Base-by-base conservation (phyloP, 1,140 invertebrate genomes). In the Thereuonema tuberculata region DNA sequence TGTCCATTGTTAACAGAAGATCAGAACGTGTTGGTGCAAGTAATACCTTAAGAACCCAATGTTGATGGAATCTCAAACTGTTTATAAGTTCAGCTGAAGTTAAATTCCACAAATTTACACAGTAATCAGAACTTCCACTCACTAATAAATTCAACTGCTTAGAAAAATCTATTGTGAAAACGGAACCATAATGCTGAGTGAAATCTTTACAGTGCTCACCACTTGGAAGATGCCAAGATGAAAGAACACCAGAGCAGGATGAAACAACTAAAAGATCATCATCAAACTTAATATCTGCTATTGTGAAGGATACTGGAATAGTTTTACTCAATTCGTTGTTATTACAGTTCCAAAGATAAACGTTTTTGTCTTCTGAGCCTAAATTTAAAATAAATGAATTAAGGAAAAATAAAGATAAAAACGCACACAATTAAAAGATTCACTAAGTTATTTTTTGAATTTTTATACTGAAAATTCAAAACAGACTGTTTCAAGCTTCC, bases 141-240 rank as follows among this genome's bases (percentile, higher is more conserved):
- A 68, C 60, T 56, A 77, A 59, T 14, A 76, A 56, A 25, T 75
- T 73, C 27, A 75, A 61, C 2, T 73, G 73, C 25, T 70, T 70
- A 2, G 72, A 75, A 64, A 75, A 76, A 61, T 68, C 66, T 62
- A 74, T 73, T 15, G 68, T 69, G 63, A 75, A 75, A 0, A 77
- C 71, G 59, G 75, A 74, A 29, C 70, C 74, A 43, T 67, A 54
- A 60, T 76, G 75, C 49, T 75, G 72, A 28, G 64, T 61, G 52
- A 75, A 67, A 37, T 71, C 67, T 58, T 69, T 63, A 68, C 62
- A 47, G 0, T 59, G 59, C 1, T 59, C n/a, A 1, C 55, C 56
- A 3, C 63, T 49, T 14, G 26, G 49, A 0, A 61, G 28, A 57
- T 64, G 61, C 62, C 63, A 68, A 1, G 64, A 65, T 17, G 64